Conservation (phyloP, 2,888 invertebrate genomes). For the Macrostomum cliftonense region DNA sequence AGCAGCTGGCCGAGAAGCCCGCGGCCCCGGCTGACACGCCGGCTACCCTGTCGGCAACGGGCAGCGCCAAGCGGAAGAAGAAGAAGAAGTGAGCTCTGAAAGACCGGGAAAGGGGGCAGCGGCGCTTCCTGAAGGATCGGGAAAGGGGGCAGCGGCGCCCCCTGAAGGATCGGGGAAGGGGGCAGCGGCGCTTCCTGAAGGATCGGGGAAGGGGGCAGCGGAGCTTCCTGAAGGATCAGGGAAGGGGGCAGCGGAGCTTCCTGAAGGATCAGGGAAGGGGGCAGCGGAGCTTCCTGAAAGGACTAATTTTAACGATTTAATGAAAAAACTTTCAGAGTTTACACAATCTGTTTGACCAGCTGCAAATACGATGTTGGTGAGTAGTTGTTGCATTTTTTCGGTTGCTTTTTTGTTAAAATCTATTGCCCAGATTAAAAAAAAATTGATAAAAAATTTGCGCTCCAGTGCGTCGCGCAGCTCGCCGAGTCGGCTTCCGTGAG, state of each 20-base stretch:
- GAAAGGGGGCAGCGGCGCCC: too few species aligned
- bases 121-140: conserved; percentile 33
- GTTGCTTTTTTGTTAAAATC: too few species aligned
- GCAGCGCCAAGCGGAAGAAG: conserved; percentile 48
- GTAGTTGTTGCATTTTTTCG: conserved; percentile 12
- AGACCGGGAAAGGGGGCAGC: conserved; percentile 30
- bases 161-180: too few species aligned
- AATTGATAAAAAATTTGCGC: too few species aligned
- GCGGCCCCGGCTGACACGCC: conserved; percentile 35
- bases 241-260: conserved; percentile 39
- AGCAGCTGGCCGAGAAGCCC: too few species aligned
- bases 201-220: too few species aligned
- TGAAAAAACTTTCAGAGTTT: conserved; percentile 24
- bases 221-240: too few species aligned
- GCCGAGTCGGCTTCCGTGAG: conserved; percentile 54
- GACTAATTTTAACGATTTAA: too few species aligned
- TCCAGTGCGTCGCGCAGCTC: conserved; percentile 49
- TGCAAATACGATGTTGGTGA: conserved; percentile 37
- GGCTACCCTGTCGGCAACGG: conserved; percentile 44
- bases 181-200: too few species aligned
- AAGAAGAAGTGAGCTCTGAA: conserved; percentile 39
- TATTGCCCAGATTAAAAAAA: too few species aligned
- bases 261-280: too few species aligned
- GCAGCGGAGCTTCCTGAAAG: too few species aligned
- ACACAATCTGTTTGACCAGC: conserved; percentile 28